A percentile compares a stretch with the other conserved stretches of the same genome.
These are phyloP conservation scores for Chaetodon trifascialis DNA, from an alignment of 2,113 vertebrate species.

Conservation along the genomic window DNA sequence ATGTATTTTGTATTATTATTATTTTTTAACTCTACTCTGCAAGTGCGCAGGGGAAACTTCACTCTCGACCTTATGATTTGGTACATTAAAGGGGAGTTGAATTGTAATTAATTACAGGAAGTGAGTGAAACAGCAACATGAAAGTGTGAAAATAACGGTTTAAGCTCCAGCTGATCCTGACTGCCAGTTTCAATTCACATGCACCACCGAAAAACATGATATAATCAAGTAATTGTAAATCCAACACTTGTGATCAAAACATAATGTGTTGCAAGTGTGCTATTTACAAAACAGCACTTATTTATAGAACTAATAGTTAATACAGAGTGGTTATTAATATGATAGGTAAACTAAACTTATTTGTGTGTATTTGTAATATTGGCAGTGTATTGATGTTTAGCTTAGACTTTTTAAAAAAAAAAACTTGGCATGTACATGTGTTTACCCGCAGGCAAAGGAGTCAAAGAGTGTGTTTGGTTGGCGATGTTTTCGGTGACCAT, in stretches of 20 bases:
- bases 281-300: background rate
- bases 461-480: background rate
- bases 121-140: background rate
- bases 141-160: slow-evolving; percentile 9
- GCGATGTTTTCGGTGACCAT: background rate
- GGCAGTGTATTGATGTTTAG: background rate
- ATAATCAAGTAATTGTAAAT: background rate
- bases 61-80: background rate
- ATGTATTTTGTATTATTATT: background rate
- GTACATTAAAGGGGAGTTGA: background rate
- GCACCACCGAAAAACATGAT: background rate
- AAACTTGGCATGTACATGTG: background rate
- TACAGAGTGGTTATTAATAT: background rate
- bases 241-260: background rate
- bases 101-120: slow-evolving; percentile 24
- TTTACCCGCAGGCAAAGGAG: background rate
- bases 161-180: background rate
- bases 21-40: background rate
- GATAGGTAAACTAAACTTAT: background rate
- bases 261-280: background rate
- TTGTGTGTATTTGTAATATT: background rate
- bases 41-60: background rate
- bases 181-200: background rate
- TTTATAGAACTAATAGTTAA: background rate
- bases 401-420: background rate